Conservation (phyloP, 2,888 invertebrate species). For the Congeria kusceri region DNA sequence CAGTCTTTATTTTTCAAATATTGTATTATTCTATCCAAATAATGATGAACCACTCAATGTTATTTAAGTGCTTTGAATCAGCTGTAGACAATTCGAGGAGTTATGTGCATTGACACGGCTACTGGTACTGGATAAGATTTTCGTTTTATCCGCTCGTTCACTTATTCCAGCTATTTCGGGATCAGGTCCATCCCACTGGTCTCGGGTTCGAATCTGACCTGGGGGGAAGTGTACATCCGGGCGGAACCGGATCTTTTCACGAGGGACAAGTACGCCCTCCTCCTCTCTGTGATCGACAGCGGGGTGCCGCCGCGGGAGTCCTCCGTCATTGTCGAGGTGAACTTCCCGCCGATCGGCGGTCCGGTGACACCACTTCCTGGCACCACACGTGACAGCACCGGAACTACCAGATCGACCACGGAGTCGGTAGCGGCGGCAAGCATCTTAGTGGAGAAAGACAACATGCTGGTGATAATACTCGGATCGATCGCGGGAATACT, state of each 20-base stretch:
- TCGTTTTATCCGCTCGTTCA: no score
- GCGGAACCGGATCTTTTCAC: conserved; percentile 57
- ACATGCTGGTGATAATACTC: conserved; percentile 62
- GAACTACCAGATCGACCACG: not conserved
- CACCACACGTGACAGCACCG: conserved; percentile 3
- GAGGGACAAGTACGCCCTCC: conserved; percentile 61
- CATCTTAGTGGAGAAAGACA: conserved; percentile 10
- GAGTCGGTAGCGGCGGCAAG: conserved; percentile 3
- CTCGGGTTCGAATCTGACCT: conserved; percentile 12
- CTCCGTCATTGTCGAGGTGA: conserved; percentile 65
- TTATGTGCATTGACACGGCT: no score
- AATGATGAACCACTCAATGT: no score
- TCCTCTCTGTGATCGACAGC: conserved; percentile 71
- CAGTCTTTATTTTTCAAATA: no score
- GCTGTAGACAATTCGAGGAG: no score
- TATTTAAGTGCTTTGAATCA: no score
- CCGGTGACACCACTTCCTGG: not conserved
- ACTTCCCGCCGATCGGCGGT: conserved; percentile 64
- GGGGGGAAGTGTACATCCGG: conserved; percentile 55
- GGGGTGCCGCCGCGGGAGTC: conserved; percentile 69
- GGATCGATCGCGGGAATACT: conserved; percentile 66
- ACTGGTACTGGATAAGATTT: no score
- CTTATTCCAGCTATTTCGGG: no score
- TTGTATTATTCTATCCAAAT: no score
- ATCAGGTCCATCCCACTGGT: no score